These are phyloP conservation scores for Scaptomyza pallida DNA, from an alignment of 1,140 invertebrate species.

Conservation along the genomic window DNA sequence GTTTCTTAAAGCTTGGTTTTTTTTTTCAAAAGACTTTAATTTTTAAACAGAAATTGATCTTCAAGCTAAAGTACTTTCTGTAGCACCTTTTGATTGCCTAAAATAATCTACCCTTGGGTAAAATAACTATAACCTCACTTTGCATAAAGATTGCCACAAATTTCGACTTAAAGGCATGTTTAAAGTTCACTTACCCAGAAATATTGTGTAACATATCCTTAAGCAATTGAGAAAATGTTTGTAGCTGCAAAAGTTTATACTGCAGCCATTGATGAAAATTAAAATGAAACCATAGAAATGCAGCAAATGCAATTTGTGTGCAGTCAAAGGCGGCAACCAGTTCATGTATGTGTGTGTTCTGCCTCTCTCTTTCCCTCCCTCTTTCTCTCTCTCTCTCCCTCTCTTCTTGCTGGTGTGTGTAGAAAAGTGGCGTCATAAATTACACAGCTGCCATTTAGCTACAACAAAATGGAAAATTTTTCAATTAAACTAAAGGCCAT, in stretches of 20 bases:
- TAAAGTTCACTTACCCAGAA: not conserved
- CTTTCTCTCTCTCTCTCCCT: no score
- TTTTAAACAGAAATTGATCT: no score
- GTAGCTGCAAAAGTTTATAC: not conserved
- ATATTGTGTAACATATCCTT: not conserved
- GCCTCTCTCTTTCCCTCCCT: not conserved
- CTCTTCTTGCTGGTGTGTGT: not conserved
- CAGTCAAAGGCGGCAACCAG: not conserved
- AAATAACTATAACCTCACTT: no score
- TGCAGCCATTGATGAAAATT: not conserved
- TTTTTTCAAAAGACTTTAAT: no score
- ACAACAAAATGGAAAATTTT: conserved; percentile 72
- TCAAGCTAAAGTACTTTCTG: no score
- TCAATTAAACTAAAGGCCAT: conserved; percentile 77
- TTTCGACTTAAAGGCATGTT: not conserved
- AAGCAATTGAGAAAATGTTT: not conserved
- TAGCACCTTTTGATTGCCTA: no score
- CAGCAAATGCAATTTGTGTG: not conserved
- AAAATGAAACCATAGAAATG: conserved; percentile 2
- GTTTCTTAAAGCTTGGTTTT: no score
- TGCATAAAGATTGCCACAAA: not conserved
- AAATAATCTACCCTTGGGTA: no score
- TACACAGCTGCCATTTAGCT: conserved; percentile 67
- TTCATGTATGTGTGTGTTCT: no score
- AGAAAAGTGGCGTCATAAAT: conserved; percentile 54